Conservation (phyloP, 2,113 vertebrate species). For the Pelecanus crispus region DNA sequence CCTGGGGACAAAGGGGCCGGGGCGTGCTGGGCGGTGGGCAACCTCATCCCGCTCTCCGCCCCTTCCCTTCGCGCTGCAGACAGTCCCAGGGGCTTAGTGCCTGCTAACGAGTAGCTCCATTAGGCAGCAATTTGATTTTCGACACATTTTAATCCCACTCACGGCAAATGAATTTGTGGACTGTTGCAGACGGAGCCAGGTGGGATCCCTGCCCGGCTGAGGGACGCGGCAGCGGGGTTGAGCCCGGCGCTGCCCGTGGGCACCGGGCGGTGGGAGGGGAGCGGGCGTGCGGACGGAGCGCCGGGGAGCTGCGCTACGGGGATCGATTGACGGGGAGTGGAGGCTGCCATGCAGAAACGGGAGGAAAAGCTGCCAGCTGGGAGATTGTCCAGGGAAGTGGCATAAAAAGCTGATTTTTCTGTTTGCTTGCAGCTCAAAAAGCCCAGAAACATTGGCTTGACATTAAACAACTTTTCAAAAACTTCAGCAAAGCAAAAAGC, state of each 20-base stretch:
- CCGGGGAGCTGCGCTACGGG: background rate
- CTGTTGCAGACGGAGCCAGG: background rate
- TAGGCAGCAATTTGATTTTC: background rate
- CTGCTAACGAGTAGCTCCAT: accelerated
- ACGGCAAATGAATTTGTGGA: background rate
- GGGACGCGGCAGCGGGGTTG: accelerated
- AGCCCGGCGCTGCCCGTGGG: background rate
- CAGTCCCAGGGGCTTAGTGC: background rate
- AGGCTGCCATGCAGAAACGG: background rate
- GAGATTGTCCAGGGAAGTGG: background rate
- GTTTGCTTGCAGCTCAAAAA: background rate
- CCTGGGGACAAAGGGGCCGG: background rate
- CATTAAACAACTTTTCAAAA: background rate
- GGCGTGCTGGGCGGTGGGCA: accelerated
- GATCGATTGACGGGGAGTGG: accelerated
- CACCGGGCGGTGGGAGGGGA: accelerated
- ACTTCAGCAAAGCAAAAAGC: background rate
- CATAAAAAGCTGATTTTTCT: background rate
- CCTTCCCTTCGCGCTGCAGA: background rate
- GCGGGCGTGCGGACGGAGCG: too few relatives aligned
- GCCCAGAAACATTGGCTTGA: background rate
- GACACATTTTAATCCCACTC: background rate
- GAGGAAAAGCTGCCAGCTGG: background rate
- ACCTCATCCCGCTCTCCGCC: accelerated
- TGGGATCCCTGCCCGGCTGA: background rate